Base-by-base conservation (phyloP, 2,113 vertebrate genomes). In the Chloropsis cyanopogon region DNA sequence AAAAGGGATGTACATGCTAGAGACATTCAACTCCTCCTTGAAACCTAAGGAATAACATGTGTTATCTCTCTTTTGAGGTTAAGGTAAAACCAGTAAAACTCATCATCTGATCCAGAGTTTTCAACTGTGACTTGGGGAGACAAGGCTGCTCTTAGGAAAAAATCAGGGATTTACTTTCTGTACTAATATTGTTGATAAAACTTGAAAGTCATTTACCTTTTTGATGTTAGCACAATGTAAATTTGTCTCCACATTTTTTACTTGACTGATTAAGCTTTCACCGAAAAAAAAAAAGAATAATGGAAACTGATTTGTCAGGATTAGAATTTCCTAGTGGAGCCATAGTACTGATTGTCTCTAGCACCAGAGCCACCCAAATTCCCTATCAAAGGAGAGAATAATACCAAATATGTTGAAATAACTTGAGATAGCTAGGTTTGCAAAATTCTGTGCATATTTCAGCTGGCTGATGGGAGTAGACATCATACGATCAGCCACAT, bases 371-470 rank as follows among this genome's bases (percentile, higher is more conserved):
- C 46, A 59, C 1, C 7, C 7, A 64, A 56, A 82, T 49, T 88
- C 75, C 12, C 42, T 29, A 4, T 69, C 35, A 59, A 73, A 81
- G 35, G 18, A 33, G 2, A 50, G 15, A 60, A 53, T 77, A 66
- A 82, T 79, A 64, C 11, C 16, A 86, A 35, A 82, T 35, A 39
- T 24, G 15, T 17, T 77, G 47, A 72, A 93, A 85, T 39, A 88
- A 71, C 63, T 70, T 94, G 66, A 81, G 60, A 73, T 31, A 57
- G 24, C 24, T 59, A 56, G 33, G 12, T 88, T 88, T 83, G 68
- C 64, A 94, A 93, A 93, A 86, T 72, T 75, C 37, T 35, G 29
- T 52, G 25, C n/a, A 25, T 82, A 64, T 92, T 92, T 96, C 66
- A 91, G 31, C 39, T 82, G 79, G 16, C 17, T 94, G 71, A 93